Base-by-base conservation (phyloP, 2,113 vertebrate species). In the Petromus typicus region DNA sequence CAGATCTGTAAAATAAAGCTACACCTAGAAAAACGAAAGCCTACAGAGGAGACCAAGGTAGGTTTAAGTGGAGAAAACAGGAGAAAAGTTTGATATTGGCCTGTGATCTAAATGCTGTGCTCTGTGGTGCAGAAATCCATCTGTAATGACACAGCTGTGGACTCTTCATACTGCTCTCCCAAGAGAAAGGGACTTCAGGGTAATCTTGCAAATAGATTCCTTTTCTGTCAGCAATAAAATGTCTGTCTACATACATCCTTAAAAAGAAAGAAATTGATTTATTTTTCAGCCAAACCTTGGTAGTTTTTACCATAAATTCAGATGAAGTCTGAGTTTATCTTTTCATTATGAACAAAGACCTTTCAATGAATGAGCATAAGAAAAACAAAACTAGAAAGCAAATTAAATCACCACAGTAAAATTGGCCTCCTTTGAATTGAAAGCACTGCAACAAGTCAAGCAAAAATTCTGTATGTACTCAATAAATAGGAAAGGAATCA, bases 271-370 rank as follows among this genome's bases (percentile, higher is more conserved):
- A 66, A 71, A 57, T 84, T n/a, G 43, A 64, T 30, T 45, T 43
- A 51, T 90, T 91, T 84, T 54, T 63, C 43, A 66, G 61, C 7
- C n/a, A 76, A 25, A 69, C 17, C 3, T n/a, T 9, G 18, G 5
- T 75, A 75, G 95, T 73, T 92, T 32, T 61, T 4, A 95, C 37
- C 17, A 85, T 37, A 69, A 84, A 51, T 75, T 85, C 37, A 94
- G 22, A 48, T 61, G 64, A 92, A 27, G 14, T 56, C 86, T 81
- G 5, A 76, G 3, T 54, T 59, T 69, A 84, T 9, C 14, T 78
- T 81, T 86, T 90, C 18, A 64, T 9, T 56, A n/a, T 63, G 30
- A 91, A 82, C 61, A 86, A 84, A 69, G 40, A 48, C 6, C 48
- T 92, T 82, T 81, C 45, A 88, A 27, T 23, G 25, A 95, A 57